Evolutionary conservation across 1,140 invertebrate species (phyloP).

Genomic region (Bombus sibiricus): DNA sequence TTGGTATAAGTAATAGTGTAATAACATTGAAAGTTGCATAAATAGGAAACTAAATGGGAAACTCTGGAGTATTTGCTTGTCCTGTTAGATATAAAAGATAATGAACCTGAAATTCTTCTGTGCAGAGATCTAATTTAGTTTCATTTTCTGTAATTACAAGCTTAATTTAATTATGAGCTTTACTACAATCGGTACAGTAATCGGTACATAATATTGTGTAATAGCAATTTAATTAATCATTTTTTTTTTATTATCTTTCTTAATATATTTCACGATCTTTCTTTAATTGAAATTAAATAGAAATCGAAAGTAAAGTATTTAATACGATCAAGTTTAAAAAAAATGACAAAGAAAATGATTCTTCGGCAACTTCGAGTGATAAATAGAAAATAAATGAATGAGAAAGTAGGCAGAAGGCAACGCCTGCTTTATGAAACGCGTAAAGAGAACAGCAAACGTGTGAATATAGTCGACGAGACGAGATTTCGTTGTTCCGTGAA

Average conservation of each 20-base stretch:
- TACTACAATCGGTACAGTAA: too few species aligned
- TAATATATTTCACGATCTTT: too few species aligned
- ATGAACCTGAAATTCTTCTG: neutral
- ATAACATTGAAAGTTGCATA: neutral
- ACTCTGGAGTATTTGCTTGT: neutral
- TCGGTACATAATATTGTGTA: too few species aligned
- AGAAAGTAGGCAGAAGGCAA: neutral
- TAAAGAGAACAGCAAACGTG: neutral
- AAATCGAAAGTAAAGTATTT: too few species aligned
- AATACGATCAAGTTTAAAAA: neutral
- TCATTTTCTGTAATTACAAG: too few species aligned
- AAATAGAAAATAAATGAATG: neutral
- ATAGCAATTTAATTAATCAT: too few species aligned
- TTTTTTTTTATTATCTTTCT: too few species aligned
- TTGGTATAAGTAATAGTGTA: too few species aligned
- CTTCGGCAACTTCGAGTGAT: neutral
- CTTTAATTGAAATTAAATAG: too few species aligned
- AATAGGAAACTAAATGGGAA: neutral
- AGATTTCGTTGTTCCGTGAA: constrained; percentile 28
- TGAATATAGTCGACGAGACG: neutral
- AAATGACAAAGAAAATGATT: neutral
- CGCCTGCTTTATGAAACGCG: neutral
- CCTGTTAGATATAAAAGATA: neutral
- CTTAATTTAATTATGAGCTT: too few species aligned
- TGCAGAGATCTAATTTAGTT: too few species aligned